Percentiles rank a stretch among this genome's conserved stretches.
Evolutionary conservation across 2,113 vertebrate species (phyloP).

Genomic region (Calidris pugnax): DNA sequence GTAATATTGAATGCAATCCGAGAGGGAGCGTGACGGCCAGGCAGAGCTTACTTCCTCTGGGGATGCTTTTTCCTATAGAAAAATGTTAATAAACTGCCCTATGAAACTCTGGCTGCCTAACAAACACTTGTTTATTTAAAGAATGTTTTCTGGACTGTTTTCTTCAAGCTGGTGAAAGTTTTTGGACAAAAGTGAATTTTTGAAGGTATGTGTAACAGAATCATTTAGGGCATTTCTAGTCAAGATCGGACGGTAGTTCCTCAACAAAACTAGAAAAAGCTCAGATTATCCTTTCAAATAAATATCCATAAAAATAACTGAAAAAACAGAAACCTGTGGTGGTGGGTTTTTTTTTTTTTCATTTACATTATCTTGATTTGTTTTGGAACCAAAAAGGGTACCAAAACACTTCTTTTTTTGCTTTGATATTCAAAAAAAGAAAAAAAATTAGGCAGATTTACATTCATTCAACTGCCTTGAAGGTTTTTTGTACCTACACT

Average conservation of each 20-base stretch:
- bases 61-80: neutral
- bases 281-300: neutral
- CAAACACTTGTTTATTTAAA: neutral
- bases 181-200: neutral
- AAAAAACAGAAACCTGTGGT: neutral
- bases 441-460: neutral
- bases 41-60: neutral
- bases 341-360: too few species aligned
- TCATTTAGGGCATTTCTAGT: neutral
- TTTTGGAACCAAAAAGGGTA: neutral
- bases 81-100: neutral
- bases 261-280: neutral
- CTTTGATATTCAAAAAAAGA: neutral
- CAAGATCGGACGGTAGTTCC: neutral
- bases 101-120: neutral
- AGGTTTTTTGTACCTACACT: too few species aligned
- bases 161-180: neutral
- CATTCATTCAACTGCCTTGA: fast-evolving
- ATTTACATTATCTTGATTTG: neutral
- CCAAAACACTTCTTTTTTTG: neutral
- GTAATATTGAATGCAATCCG: neutral
- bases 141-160: neutral
- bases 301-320: neutral
- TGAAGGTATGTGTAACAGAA: neutral
- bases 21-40: neutral